Conservation (phyloP, 2,888 invertebrate species). For the Teinopalpus imperialis region DNA sequence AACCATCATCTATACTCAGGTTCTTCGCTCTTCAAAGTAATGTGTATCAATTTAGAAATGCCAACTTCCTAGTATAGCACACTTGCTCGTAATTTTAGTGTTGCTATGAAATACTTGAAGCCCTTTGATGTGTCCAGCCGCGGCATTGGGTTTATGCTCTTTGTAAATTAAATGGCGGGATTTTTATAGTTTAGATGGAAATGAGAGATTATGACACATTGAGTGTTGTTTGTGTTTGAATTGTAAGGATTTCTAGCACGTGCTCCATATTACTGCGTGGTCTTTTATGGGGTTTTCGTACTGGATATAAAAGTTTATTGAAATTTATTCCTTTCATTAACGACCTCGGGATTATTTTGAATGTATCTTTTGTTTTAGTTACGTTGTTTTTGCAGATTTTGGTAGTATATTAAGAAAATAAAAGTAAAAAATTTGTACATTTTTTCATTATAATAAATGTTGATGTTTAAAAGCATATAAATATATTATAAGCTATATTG, state of each 20-base stretch:
- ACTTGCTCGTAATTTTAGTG: conserved; percentile 45
- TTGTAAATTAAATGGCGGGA: conserved; percentile 49
- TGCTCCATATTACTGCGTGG: conserved; percentile 33
- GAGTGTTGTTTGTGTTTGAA: conserved; percentile 39
- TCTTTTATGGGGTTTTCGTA: conserved; percentile 17
- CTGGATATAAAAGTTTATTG: neutral
- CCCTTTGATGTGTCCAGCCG: conserved; percentile 49
- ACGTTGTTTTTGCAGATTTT: too few species aligned
- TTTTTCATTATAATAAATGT: too few species aligned
- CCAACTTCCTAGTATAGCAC: conserved; percentile 27
- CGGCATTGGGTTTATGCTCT: conserved; percentile 44
- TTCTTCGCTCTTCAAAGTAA: conserved; percentile 25
- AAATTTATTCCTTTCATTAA: too few species aligned
- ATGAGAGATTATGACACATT: conserved; percentile 44
- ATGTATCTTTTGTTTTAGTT: too few species aligned
- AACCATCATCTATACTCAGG: conserved; percentile 16
- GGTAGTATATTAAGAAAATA: too few species aligned
- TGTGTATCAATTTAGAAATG: conserved; percentile 32
- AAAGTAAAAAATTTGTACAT: too few species aligned
- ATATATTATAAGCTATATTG: too few species aligned
- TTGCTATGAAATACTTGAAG: conserved; percentile 46
- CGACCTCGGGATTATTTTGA: too few species aligned
- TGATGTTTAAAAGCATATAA: too few species aligned
- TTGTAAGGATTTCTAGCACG: conserved; percentile 43
- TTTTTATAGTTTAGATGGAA: conserved; percentile 54